Conservation (phyloP, 64 coral and sea anemone genomes). For the Stylophora pistillata region DNA sequence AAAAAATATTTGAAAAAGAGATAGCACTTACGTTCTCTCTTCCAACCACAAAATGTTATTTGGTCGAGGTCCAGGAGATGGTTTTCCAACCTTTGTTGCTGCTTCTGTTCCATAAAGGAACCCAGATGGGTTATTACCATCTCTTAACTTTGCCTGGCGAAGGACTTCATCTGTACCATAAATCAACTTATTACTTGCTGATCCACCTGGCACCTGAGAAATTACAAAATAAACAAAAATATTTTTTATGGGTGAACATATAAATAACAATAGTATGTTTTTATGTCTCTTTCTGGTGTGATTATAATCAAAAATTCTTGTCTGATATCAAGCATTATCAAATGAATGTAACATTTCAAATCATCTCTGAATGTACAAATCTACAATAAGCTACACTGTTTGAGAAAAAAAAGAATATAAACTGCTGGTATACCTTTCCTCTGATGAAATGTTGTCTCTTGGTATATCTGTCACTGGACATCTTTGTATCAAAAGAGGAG, state of each 20-base stretch:
- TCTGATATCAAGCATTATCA: no score
- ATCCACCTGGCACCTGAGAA: slow-evolving; percentile 79
- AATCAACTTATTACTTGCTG: slow-evolving; percentile 81
- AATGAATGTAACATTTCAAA: no score
- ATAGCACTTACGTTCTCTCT: slow-evolving; percentile 58
- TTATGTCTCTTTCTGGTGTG: no score
- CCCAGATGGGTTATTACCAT: slow-evolving; percentile 48
- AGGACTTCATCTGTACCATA: slow-evolving; percentile 83
- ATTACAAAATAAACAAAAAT: background rate
- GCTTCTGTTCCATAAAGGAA: slow-evolving; percentile 89
- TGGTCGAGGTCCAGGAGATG: slow-evolving; percentile 43
- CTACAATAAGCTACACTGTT: no score
- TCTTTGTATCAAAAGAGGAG: slow-evolving; percentile 18
- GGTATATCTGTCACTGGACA: slow-evolving; percentile 5
- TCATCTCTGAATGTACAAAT: no score
- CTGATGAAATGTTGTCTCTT: slow-evolving; percentile 53
- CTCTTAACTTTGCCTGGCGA: slow-evolving; percentile 13
- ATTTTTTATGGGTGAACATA: no score
- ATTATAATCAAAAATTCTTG: no score
- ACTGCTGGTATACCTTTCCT: slow-evolving; percentile 31
- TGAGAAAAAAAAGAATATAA: no score
- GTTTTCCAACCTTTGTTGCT: slow-evolving; percentile 78
- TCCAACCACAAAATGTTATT: slow-evolving; percentile 77
- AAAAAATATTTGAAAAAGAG: background rate
- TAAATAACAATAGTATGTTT: no score